Evolutionary conservation across 1,140 invertebrate genomes (phyloP).

Genomic region (Brachionus rubens): DNA sequence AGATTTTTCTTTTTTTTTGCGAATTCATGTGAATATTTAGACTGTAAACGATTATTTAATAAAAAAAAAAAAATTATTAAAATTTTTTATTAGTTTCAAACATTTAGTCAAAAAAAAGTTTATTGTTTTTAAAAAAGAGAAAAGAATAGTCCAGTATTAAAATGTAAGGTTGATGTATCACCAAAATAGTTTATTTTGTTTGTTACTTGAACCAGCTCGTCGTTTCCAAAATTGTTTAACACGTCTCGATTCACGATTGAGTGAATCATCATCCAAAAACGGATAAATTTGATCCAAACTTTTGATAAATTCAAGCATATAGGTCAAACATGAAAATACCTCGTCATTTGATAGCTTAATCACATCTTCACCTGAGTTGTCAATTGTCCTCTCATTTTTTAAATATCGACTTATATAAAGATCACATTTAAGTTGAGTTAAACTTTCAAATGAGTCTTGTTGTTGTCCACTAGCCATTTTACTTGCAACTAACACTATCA

Average conservation of each 20-base stretch:
- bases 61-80: no score
- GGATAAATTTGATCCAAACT: not conserved
- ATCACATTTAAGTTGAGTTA: no score
- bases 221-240: constrained; percentile 44
- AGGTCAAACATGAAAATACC: no score
- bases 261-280: not conserved
- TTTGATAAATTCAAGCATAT: not conserved
- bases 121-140: not conserved
- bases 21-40: no score
- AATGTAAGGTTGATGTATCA: not conserved
- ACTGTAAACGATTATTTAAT: no score
- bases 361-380: not conserved
- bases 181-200: constrained; percentile 34
- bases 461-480: not conserved
- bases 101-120: not conserved
- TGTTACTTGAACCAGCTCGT: not conserved
- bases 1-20: not conserved
- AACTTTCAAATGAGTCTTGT: no score
- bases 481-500: not conserved
- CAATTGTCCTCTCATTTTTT: no score
- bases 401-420: no score
- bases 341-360: no score
- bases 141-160: no score
- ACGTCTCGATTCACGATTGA: not conserved
- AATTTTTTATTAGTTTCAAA: not conserved